These are phyloP conservation scores for Xenops minutus DNA, from an alignment of 2,797 vertebrate species.

Conservation along the genomic window DNA sequence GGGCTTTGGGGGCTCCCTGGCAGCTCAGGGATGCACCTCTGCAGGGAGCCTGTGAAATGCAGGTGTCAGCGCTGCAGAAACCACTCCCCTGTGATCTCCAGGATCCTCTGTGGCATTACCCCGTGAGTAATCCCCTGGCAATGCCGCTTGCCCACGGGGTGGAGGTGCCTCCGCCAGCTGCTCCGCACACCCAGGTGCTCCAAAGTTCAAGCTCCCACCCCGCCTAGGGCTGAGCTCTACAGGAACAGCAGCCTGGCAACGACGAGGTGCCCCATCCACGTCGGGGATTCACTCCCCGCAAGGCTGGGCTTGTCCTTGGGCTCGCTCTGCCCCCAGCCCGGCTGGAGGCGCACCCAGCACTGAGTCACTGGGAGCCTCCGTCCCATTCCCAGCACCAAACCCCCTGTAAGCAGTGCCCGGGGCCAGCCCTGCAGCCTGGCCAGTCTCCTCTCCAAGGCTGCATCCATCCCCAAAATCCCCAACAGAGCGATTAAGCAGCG, in stretches of 20 bases:
- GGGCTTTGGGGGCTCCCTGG: not conserved
- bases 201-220: slow-evolving; percentile 36
- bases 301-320: not conserved
- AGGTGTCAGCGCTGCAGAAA: not conserved
- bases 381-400: not conserved
- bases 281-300: fast-evolving
- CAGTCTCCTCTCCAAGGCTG: not conserved
- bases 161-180: not conserved
- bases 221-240: not conserved
- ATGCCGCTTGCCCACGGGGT: not conserved
- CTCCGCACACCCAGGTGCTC: not conserved
- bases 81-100: not conserved
- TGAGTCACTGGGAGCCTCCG: not conserved
- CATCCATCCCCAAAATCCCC: not conserved
- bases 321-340: not conserved
- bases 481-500: not conserved
- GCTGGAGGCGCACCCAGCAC: not conserved
- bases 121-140: not conserved
- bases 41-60: not conserved
- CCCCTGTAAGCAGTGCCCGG: fast-evolving
- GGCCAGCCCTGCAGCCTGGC: not conserved
- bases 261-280: not conserved
- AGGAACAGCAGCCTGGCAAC: not conserved
- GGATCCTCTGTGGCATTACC: not conserved
- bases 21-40: not conserved